Conservation (phyloP, 2,888 invertebrate species). For the Cyclophora punctaria region DNA sequence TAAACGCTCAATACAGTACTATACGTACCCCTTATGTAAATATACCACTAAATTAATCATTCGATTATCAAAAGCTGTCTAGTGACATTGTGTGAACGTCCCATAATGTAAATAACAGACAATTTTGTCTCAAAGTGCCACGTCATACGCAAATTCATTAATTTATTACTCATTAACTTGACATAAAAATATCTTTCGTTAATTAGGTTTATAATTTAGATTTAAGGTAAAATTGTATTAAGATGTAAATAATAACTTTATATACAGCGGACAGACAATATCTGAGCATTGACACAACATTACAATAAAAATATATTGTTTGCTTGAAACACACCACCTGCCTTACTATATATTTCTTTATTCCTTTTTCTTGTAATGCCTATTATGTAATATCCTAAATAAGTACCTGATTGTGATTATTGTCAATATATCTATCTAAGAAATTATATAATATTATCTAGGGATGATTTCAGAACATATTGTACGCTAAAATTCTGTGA, state of each 20-base stretch:
- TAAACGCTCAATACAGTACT: conserved; percentile 41
- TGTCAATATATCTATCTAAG: too few species aligned
- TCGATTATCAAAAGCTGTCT: too few species aligned
- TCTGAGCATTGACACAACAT: too few species aligned
- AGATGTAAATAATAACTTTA: conserved; percentile 65
- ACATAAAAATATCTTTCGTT: conserved; percentile 56
- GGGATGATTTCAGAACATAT: too few species aligned
- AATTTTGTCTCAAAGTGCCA: conserved; percentile 48
- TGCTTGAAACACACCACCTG: too few species aligned
- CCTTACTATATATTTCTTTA: too few species aligned
- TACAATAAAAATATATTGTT: too few species aligned
- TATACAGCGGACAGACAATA: conserved; percentile 4
- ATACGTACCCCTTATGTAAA: conserved; percentile 51
- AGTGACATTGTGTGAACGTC: conserved; percentile 15
- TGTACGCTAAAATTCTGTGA: too few species aligned
- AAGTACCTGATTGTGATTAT: too few species aligned
- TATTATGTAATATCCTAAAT: too few species aligned
- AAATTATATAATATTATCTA: too few species aligned
- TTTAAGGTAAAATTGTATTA: conserved; percentile 50
- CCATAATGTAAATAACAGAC: conserved; percentile 48
- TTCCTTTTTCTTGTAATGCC: too few species aligned
- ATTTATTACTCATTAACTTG: conserved; percentile 64
- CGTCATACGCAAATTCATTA: conserved; percentile 65
- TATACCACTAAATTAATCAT: conserved; percentile 29
- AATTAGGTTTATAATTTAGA: conserved; percentile 63